A percentile compares a stretch with the other conserved stretches of the same genome.
phyloP scores from a whole-genome alignment of 2,113 vertebrate species.

The Crotalus helleri region DNA sequence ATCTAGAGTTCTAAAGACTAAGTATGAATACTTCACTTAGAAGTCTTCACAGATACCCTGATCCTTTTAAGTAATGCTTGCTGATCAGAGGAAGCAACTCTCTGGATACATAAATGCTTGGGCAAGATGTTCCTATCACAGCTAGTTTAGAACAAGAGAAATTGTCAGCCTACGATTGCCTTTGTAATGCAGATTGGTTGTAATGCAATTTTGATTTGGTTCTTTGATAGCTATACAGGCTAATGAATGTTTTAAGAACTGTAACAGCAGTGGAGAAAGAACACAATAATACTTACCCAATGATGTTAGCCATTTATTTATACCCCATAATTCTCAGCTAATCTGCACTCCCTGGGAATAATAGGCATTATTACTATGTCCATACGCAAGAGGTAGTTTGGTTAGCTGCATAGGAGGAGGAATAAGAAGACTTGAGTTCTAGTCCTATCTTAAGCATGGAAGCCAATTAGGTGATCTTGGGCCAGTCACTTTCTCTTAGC shows the following conservation, averaged over 20 bases:
- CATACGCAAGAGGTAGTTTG: background rate
- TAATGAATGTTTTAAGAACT: background rate
- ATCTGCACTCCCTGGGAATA: background rate
- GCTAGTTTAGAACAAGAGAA: background rate
- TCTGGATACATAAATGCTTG: background rate
- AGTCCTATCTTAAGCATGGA: background rate
- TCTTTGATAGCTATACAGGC: background rate
- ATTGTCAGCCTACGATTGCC: background rate
- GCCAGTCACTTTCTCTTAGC: background rate
- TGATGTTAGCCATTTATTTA: background rate
- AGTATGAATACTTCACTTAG: background rate
- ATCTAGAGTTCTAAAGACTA: background rate
- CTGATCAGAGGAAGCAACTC: background rate
- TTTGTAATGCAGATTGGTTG: background rate
- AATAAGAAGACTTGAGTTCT: background rate
- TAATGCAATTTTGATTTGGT: background rate
- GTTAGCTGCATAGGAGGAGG: background rate
- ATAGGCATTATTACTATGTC: background rate
- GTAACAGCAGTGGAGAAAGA: background rate
- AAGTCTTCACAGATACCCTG: background rate
- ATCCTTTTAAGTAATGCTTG: background rate
- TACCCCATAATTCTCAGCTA: background rate
- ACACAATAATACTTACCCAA: background rate
- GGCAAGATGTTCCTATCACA: background rate
- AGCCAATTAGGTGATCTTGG: background rate